Evolutionary conservation across 2,888 invertebrate species (phyloP), one percentile per base, ranked within the genome.

Genomic region (Proisotoma minuta): DNA sequence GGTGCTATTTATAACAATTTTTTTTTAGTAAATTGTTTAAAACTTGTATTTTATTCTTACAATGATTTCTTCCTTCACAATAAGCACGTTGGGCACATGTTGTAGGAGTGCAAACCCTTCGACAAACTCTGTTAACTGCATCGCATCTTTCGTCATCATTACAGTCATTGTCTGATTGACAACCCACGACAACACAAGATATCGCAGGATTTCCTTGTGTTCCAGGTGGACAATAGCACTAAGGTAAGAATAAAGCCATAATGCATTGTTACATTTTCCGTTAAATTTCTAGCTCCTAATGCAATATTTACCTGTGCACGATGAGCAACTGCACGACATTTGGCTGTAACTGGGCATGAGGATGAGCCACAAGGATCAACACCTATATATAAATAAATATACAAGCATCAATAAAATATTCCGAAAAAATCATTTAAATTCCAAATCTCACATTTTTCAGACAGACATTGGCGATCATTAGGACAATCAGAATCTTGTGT

Each of bases 121-220:
- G 83, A 75, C 93, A 92, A 0, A 89, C 84, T 71, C 90, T 82
- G 76, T 91, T 92, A 15, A 91, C 80, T 63, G 90, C 82, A 75
- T 91, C 89, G 77, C 92, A 93, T 34, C 88, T 84, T 78, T 92
- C 91, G 68, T 88, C 84, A 74, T 88, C 87, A 29, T 87, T 88
- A 73, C 92, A 93, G 75, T 93, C 92, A 75, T 91, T 90, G 75
- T 92, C 91, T 77, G 89, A 91, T 75, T 90, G 90, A 73, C 92
- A 92, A 47, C 87, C 83, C 8, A 87, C 89, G 1, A 87, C 84
- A 62, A 92, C 87, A 76, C 94, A 94, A 22, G 89, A 86, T 2
- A 88, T 80, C 65, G 84, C 83, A 1, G 91, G 88, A 78, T 90
- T 87, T 47, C 92, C 92, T 78, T 89, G 91, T 3, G 88, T 91